phyloP scores from a whole-genome alignment of 2,888 invertebrate genomes.

The Meliscaeva auricollis region DNA sequence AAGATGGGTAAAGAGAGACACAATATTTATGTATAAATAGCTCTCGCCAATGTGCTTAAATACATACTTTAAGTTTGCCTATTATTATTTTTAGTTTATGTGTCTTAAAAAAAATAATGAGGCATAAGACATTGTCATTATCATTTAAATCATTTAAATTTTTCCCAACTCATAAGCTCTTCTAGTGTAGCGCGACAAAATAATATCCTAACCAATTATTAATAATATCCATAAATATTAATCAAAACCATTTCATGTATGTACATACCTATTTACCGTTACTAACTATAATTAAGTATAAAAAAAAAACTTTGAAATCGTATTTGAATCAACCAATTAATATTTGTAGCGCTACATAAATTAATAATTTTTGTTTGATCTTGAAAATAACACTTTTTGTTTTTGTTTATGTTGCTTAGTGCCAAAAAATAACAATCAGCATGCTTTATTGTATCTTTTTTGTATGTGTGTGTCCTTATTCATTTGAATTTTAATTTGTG shows the following conservation, averaged over 20 bases:
- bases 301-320: too few relatives aligned
- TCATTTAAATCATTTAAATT: slow-evolving; percentile 13
- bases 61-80: slow-evolving; percentile 20
- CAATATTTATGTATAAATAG: background rate
- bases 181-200: slow-evolving; percentile 27
- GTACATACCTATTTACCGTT: too few relatives aligned
- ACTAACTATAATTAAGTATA: too few relatives aligned
- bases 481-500: background rate
- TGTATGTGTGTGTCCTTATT: background rate
- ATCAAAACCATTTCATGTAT: background rate
- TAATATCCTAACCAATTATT: background rate
- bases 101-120: background rate
- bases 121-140: background rate
- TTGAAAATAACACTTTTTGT: background rate
- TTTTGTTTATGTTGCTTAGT: background rate
- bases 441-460: slow-evolving; percentile 8
- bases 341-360: slow-evolving; percentile 20
- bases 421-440: background rate
- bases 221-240: background rate
- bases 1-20: slow-evolving; percentile 42
- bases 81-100: slow-evolving; percentile 18
- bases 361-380: background rate
- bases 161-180: background rate
- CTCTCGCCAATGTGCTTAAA: slow-evolving; percentile 27
- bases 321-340: too few relatives aligned